These are phyloP conservation scores for Genyomyrus donnyi DNA, from an alignment of 2,113 vertebrate species.

Conservation along the genomic window DNA sequence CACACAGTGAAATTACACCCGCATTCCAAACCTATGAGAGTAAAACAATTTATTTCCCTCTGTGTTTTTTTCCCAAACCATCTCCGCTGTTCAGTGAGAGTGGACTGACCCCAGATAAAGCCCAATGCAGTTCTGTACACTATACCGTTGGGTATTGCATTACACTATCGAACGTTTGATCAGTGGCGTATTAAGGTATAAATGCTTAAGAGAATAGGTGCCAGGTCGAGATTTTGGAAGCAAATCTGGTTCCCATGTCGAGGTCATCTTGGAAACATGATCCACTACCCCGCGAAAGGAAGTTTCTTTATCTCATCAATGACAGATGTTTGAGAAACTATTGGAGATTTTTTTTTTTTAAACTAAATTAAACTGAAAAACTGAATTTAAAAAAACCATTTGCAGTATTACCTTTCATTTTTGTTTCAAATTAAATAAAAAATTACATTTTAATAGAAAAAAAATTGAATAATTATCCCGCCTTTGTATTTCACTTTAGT, in stretches of 20 bases:
- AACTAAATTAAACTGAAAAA: background rate
- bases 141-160: background rate
- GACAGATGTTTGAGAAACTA: background rate
- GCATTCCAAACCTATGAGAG: conserved; percentile 12
- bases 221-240: background rate
- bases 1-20: background rate
- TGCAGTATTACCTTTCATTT: background rate
- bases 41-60: background rate
- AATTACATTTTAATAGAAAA: background rate
- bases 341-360: background rate
- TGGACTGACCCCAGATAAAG: background rate
- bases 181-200: background rate
- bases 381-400: background rate
- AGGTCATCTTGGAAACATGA: background rate
- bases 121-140: background rate
- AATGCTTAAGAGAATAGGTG: background rate
- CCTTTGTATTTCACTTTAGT: background rate
- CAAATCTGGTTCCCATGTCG: background rate
- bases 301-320: background rate
- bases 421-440: background rate
- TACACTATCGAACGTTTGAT: background rate
- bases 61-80: background rate
- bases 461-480: background rate
- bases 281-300: too few species aligned
- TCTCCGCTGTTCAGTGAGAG: background rate